Evolutionary conservation across 1,140 invertebrate species (phyloP), one percentile per base, ranked within the genome.

Genomic region (Drosophila santomea): DNA sequence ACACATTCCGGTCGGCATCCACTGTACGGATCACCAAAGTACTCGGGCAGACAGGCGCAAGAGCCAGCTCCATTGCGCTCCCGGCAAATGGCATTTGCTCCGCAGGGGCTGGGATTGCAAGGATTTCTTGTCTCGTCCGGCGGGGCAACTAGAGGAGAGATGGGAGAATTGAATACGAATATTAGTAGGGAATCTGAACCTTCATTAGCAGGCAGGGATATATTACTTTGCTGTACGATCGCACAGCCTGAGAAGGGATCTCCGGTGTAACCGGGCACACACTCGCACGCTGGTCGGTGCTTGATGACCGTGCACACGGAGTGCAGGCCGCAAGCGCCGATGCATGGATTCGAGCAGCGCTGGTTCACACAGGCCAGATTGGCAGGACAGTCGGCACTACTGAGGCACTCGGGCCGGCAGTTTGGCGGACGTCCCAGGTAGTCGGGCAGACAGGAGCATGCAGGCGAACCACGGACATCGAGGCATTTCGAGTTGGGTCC

Each of bases 271-370:
- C 97, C 96, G 64, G 95, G 93, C 74, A 94, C 93, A 92, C 96
- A 96, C 56, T 93, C 94, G 86, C 97, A 97, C 66, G 95, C 93
- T 11, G 96, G 95, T 61, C 94, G 93, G 88, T 97, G 96, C 91
- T 96, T 96, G 44, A 96, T 93, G n/a, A 96, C 96, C 55, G 94
- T 94, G 92, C 96, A 97, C 63, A 93, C 94, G 1, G 96, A 96
- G 91, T 95, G 93, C 56, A 95, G 90, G 60, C 96, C 97, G 91
- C 97, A 98, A 20, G 95, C 94, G 56, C 96, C 96, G 25, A 94
- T 92, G 90, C 97, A 98, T 56, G 97, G 97, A 92, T 97, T 95
- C 58, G 94, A 94, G 92, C 97, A 98, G 90, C 95, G 95, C 80
- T 96, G 95, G 80, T 96, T 95, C 47, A 95, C 94, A 90, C 97